Evolutionary conservation across 2,113 vertebrate genomes (phyloP).

Genomic region (Ardeotis arabs): DNA sequence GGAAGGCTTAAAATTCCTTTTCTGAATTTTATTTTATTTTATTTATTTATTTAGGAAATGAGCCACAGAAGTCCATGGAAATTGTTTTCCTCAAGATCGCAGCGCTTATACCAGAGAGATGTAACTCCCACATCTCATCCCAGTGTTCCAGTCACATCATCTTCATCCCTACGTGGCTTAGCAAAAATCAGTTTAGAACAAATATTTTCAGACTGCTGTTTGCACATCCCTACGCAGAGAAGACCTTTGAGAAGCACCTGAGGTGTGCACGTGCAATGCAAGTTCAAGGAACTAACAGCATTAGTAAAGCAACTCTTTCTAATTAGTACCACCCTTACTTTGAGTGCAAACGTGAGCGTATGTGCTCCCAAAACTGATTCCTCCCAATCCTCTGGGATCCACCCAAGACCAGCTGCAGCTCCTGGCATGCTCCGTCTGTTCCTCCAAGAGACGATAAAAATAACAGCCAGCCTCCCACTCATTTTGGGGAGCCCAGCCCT

Average conservation of each 20-base stretch:
- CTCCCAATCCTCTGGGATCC: neutral
- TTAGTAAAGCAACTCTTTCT: neutral
- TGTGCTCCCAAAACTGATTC: neutral
- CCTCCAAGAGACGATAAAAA: neutral
- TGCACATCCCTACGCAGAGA: neutral
- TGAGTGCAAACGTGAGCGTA: neutral
- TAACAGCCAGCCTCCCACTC: neutral
- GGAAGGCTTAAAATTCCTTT: neutral
- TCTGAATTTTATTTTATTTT: neutral
- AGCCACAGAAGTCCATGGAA: neutral
- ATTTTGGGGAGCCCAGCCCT: neutral
- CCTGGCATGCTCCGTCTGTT: neutral
- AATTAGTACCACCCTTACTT: neutral
- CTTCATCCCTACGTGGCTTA: neutral
- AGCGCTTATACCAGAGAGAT: neutral
- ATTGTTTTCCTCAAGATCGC: neutral
- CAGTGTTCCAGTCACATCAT: neutral
- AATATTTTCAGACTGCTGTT: neutral
- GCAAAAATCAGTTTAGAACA: neutral
- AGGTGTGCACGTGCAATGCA: neutral
- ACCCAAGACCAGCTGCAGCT: neutral
- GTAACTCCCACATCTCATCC: neutral
- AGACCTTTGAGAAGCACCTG: neutral
- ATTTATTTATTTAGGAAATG: neutral
- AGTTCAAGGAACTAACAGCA: neutral